Base-by-base conservation (phyloP, 2,797 vertebrate genomes). In the Cirrhinus mrigala region DNA sequence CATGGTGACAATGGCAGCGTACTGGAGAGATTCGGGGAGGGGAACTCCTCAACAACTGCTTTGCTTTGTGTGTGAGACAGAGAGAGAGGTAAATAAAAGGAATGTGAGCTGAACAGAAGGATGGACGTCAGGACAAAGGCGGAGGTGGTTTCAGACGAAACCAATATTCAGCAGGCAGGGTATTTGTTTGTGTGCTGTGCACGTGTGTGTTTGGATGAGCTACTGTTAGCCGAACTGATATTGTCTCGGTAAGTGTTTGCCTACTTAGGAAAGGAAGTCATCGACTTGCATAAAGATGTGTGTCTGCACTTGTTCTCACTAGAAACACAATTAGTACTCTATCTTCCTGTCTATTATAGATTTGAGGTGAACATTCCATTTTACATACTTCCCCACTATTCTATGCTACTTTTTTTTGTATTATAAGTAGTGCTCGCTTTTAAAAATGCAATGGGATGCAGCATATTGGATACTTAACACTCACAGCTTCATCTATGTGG, bases 1-100 rank as follows among this genome's bases (percentile, higher is more conserved):
- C 69, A 83, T n/a, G 20, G 54, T 79, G 84, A 80, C 84, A 85
- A 80, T 85, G 29, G 77, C 66, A 73, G 77, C 29, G 7, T 62
- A 48, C 50, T 62, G 66, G 77, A 58, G 56, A 73, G 27, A 64
- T 80, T 40, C 20, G 44, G 84, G 68, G 68, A 80, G 84, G 76
- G 64, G 14, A 79, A 71, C 64, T 70, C 66, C 64, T 71, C 37
- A 29, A 69, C 74, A 16, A 70, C 50, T 46, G 64, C 62, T 46
- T 58, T 68, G 83, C 52, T 58, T 84, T 79, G 52, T 71, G 54
- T 70, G 66, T 33, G 37, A 79, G 54, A 70, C 5, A 82, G 81
- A 33, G 24, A 27, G 46, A 37, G 56, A 48, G 54, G 48, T 48
- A 24, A 66, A 50, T 80, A n/a, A 80, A 52, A 33, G 78, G 27